Evolutionary conservation across 2,113 vertebrate genomes (phyloP).

Genomic region (Carassius carassius): DNA sequence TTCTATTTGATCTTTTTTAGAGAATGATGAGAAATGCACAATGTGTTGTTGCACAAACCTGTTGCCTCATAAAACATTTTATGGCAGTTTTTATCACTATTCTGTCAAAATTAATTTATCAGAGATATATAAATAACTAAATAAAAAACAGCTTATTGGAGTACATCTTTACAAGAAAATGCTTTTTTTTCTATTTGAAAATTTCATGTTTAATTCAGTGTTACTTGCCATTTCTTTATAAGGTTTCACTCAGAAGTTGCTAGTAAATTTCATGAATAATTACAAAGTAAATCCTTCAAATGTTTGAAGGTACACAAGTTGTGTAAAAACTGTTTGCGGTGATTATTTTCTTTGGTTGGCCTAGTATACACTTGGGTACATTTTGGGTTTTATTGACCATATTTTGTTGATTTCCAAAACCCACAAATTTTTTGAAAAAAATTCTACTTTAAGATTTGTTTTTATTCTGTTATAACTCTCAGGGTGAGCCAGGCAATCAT

Average conservation of each 20-base stretch:
- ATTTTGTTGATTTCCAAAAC: background rate
- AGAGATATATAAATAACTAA: background rate
- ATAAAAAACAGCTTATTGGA: background rate
- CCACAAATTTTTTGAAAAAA: background rate
- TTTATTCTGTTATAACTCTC: slow-evolving; percentile 31
- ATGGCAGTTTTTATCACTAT: background rate
- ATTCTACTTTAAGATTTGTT: background rate
- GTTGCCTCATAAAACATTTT: background rate
- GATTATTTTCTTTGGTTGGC: background rate
- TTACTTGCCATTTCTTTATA: background rate
- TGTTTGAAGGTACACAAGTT: background rate
- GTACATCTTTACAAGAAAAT: background rate
- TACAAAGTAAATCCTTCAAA: too few species aligned
- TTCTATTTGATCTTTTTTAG: background rate
- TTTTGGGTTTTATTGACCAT: background rate
- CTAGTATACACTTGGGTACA: background rate
- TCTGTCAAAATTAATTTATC: background rate
- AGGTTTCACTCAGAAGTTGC: too few species aligned
- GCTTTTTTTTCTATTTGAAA: too few species aligned
- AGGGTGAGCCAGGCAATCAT: slow-evolving; percentile 85
- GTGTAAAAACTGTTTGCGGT: background rate
- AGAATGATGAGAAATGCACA: background rate
- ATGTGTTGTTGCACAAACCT: background rate
- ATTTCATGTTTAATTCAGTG: background rate
- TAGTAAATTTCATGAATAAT: background rate